Conservation (phyloP, 2,113 vertebrate species). For the Tenebrosternarchus preto region DNA sequence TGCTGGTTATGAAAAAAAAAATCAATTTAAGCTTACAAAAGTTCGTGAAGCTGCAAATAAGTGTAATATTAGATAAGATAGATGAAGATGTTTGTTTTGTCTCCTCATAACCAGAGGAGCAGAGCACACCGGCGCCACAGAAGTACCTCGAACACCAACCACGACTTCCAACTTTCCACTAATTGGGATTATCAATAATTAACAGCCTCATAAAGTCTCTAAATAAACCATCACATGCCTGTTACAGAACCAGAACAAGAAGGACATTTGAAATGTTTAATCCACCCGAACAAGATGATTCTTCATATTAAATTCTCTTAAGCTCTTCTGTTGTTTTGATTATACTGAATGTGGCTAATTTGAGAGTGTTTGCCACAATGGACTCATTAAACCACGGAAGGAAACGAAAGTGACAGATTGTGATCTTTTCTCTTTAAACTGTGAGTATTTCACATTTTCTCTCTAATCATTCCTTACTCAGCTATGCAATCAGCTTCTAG, state of each 20-base stretch:
- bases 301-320: neutral
- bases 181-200: constrained; percentile 62
- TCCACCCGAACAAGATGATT: constrained; percentile 23
- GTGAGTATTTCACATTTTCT: constrained; percentile 48
- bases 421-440: constrained; percentile 3
- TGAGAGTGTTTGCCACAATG: constrained; percentile 9
- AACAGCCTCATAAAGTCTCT: constrained; percentile 57
- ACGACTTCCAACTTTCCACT: constrained; percentile 56
- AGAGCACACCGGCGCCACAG: constrained; percentile 50
- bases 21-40: too few species aligned
- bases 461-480: constrained; percentile 20
- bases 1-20: too few species aligned
- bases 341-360: constrained; percentile 20
- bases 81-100: neutral
- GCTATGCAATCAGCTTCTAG: constrained; percentile 21
- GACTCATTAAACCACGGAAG: constrained; percentile 17
- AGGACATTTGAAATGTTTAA: constrained; percentile 42
- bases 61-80: constrained; percentile 9
- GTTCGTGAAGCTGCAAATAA: neutral
- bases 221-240: constrained; percentile 51
- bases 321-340: neutral
- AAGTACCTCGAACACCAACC: constrained; percentile 53
- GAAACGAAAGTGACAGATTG: neutral
- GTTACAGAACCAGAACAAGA: constrained; percentile 32
- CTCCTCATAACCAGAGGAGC: constrained; percentile 29